Evolutionary conservation across 2,888 invertebrate genomes (phyloP).

Genomic region (Synergus itoensis): DNA sequence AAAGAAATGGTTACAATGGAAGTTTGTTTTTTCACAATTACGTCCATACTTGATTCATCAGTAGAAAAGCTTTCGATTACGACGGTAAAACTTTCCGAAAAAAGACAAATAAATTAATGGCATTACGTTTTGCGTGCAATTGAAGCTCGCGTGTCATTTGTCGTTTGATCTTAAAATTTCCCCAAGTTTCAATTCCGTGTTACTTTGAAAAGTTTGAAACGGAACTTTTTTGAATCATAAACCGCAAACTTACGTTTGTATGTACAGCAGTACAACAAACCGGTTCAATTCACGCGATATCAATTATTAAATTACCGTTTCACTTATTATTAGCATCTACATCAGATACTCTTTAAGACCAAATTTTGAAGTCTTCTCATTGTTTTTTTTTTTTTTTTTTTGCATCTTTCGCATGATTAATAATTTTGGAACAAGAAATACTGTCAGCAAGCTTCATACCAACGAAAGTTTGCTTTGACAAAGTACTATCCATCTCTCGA

Average conservation of each 20-base stretch:
- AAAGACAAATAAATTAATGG: not conserved
- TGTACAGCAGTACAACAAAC: slow-evolving; percentile 39
- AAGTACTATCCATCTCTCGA: not conserved
- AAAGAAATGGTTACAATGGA: too few relatives aligned
- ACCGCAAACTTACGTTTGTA: not conserved
- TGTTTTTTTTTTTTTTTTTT: too few relatives aligned
- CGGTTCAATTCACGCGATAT: slow-evolving; percentile 51
- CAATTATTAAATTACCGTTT: slow-evolving; percentile 43
- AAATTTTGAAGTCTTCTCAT: not conserved
- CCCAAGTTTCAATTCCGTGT: not conserved
- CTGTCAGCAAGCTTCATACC: not conserved
- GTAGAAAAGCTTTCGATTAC: too few relatives aligned
- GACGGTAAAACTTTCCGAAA: not conserved
- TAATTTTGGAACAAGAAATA: not conserved
- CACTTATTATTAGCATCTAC: slow-evolving; percentile 7
- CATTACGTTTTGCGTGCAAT: not conserved
- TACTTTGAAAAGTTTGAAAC: slow-evolving; percentile 9
- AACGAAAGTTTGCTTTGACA: slow-evolving; percentile 23
- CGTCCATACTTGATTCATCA: too few relatives aligned
- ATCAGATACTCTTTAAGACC: too few relatives aligned
- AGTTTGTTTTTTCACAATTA: too few relatives aligned
- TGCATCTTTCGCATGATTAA: not conserved
- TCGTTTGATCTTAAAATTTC: slow-evolving; percentile 12
- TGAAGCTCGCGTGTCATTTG: slow-evolving; percentile 6
- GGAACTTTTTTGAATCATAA: slow-evolving; percentile 10